Conservation (phyloP, 2,888 invertebrate genomes). For the Schizaphis graminum region DNA sequence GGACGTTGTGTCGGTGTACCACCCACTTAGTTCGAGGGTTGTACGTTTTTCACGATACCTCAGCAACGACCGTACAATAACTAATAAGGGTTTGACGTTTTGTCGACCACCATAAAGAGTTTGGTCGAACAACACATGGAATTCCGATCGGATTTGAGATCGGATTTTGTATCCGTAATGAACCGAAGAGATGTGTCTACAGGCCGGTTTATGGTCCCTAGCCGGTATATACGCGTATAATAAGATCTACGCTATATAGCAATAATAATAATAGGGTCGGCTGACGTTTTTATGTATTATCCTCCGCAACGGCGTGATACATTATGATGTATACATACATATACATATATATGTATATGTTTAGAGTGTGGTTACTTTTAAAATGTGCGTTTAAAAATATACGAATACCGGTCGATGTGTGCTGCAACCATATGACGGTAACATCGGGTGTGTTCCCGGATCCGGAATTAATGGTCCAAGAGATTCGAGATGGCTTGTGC, state of each 20-base stretch:
- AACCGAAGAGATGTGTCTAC: not conserved
- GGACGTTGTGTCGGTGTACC: not conserved
- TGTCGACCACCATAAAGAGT: conserved; percentile 32
- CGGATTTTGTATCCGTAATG: not conserved
- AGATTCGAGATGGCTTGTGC: not conserved
- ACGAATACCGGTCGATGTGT: not conserved
- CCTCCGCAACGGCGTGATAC: not conserved
- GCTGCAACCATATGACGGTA: not conserved
- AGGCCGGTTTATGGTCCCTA: not conserved
- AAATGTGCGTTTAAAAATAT: not conserved
- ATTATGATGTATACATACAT: not conserved
- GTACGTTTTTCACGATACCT: not conserved
- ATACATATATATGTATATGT: not conserved
- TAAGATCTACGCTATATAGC: not conserved
- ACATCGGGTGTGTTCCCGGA: conserved; percentile 12
- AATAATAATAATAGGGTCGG: conserved; percentile 17
- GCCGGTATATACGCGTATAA: not conserved
- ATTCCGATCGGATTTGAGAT: not conserved
- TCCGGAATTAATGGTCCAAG: conserved; percentile 13
- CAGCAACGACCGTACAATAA: not conserved
- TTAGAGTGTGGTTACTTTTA: not conserved
- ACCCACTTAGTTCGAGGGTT: not conserved
- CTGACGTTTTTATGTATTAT: conserved; percentile 10
- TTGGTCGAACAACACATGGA: conserved; percentile 5
- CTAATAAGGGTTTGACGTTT: conserved; percentile 31